These are phyloP conservation scores for Lacanobia wlatinum DNA, from an alignment of 2,888 invertebrate species.

Conservation along the genomic window DNA sequence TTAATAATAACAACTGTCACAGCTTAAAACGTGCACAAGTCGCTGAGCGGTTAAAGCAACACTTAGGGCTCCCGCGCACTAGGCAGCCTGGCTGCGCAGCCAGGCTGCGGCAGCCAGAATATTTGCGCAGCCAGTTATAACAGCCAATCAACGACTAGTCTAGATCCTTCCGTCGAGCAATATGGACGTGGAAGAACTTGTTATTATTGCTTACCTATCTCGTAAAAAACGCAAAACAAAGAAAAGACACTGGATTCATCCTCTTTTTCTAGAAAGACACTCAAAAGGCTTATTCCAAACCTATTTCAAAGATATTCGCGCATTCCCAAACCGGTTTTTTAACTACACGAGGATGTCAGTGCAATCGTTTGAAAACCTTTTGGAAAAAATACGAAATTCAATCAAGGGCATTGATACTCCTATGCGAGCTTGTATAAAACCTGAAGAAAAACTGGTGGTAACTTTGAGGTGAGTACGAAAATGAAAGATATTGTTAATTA, in stretches of 20 bases:
- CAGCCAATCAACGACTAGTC: constrained; percentile 59
- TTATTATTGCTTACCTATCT: constrained; percentile 40
- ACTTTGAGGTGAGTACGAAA: constrained; percentile 64
- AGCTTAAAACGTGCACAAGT: too few species aligned
- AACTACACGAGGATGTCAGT: constrained; percentile 10
- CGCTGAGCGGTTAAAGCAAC: too few species aligned
- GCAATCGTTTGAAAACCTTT: too few species aligned
- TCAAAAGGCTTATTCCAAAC: constrained; percentile 65
- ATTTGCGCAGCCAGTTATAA: too few species aligned
- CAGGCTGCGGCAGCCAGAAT: not conserved
- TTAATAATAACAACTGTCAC: too few species aligned
- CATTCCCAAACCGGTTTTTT: constrained; percentile 65
- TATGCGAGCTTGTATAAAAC: too few species aligned
- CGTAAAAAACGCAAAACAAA: not conserved
- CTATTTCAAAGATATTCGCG: constrained; percentile 46
- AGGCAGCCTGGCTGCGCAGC: too few species aligned
- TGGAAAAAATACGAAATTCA: too few species aligned
- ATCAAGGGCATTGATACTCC: too few species aligned
- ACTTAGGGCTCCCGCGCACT: too few species aligned
- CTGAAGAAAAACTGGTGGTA: constrained; percentile 45
- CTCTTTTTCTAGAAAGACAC: constrained; percentile 66
- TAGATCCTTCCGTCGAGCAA: constrained; percentile 62
- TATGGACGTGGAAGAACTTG: constrained; percentile 66
- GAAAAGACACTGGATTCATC: constrained; percentile 61
- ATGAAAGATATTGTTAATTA: constrained; percentile 61